These are phyloP conservation scores for Dinothrombium tinctorium DNA, from an alignment of 1,140 invertebrate genomes.

Conservation along the genomic window DNA sequence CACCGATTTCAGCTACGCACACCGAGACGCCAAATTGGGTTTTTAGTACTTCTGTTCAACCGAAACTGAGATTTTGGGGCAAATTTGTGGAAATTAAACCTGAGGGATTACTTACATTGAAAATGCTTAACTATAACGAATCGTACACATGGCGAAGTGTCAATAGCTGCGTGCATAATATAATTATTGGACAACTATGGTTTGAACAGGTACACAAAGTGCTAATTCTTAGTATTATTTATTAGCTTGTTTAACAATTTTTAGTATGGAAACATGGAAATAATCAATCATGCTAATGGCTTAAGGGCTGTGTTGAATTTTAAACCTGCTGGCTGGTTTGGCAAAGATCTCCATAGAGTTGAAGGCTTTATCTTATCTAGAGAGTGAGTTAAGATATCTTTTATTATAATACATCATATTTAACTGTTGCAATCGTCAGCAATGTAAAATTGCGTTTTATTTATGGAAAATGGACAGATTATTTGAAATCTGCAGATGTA, in stretches of 20 bases:
- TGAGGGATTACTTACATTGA: conserved; percentile 65
- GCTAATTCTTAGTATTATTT: too few species aligned
- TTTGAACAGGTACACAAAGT: too few species aligned
- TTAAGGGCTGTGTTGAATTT: too few species aligned
- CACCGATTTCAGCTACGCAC: conserved; percentile 43
- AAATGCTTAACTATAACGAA: conserved; percentile 62
- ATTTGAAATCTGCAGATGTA: conserved; percentile 43
- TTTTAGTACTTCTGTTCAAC: conserved; percentile 76
- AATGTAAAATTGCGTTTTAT: too few species aligned
- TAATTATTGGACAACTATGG: conserved; percentile 92
- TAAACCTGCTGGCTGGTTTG: conserved; percentile 66
- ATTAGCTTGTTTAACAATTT: too few species aligned
- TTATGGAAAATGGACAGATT: conserved; percentile 85
- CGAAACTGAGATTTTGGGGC: conserved; percentile 86
- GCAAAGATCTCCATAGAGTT: conserved; percentile 64
- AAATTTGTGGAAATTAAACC: conserved; percentile 88
- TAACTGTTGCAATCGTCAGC: neutral
- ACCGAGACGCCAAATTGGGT: conserved; percentile 32
- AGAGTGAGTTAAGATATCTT: conserved; percentile 31
- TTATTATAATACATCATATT: neutral
- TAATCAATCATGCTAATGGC: too few species aligned
- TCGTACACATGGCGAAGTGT: conserved; percentile 89
- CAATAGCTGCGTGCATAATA: conserved; percentile 85
- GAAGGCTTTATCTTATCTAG: conserved; percentile 74
- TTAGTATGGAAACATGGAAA: too few species aligned